These are phyloP conservation scores for Micrastur ruficollis DNA, from an alignment of 2,797 vertebrate species.

Conservation along the genomic window DNA sequence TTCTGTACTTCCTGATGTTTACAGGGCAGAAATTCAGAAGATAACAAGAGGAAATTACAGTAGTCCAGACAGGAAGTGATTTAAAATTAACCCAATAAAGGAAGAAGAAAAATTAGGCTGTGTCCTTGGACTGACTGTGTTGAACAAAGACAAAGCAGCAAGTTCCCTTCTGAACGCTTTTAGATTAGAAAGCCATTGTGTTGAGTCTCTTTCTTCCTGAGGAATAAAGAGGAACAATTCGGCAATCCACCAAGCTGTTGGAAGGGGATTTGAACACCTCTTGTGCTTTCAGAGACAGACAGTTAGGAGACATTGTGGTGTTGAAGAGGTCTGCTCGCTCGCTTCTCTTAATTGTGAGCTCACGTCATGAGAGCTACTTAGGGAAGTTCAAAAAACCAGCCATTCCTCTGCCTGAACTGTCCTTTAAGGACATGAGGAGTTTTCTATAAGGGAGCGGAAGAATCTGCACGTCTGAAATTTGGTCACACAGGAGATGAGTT, in stretches of 20 bases:
- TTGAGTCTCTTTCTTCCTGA: not conserved
- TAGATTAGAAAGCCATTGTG: not conserved
- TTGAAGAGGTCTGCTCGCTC: not conserved
- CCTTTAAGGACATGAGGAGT: not conserved
- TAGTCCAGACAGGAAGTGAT: not conserved
- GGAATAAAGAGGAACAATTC: not conserved
- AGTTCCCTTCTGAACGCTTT: not conserved
- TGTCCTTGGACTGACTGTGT: not conserved
- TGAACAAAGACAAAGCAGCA: not conserved
- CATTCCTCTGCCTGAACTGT: too few species aligned
- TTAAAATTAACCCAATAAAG: not conserved
- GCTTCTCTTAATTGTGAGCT: not conserved
- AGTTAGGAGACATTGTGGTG: accelerated
- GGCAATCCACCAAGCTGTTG: accelerated
- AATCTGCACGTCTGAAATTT: not conserved
- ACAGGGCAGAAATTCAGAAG: not conserved
- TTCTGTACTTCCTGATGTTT: not conserved
- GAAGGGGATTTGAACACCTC: not conserved
- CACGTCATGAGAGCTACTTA: not conserved
- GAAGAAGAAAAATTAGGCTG: not conserved
- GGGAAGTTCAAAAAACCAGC: not conserved
- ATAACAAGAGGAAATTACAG: not conserved
- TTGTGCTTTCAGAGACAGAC: not conserved
- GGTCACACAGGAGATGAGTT: accelerated
- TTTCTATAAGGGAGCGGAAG: not conserved